Base-by-base conservation (phyloP, 2,113 vertebrate species). In the Misgurnus mizolepis region DNA sequence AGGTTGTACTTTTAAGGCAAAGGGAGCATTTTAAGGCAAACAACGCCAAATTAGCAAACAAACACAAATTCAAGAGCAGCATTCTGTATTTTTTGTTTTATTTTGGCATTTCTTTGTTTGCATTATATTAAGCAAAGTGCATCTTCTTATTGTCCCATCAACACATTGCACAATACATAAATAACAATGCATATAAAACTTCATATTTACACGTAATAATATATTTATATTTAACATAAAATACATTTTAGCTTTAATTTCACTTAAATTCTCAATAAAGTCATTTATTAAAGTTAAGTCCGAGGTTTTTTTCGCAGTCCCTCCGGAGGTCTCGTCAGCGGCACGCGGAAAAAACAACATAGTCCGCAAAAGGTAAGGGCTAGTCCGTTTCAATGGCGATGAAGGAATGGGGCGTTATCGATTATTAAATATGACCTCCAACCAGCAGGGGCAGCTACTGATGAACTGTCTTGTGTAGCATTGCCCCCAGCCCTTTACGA, bases 51-150 rank as follows among this genome's bases (percentile, higher is more conserved):
- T 82, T 90, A 87, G 27, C 27, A 90, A 87, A 92, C 89, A 90
- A 86, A 76, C 90, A 90, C 87, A 74, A 86, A 89, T 87, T 84
- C 87, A 39, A 70, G 91, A 87, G 76, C 68, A 53, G 85, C 85
- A 87, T 90, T 87, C 91, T 91, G 84, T 93, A 93, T 89, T 92
- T 89, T 90, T 88, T 90, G 87, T 92, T 92, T 95, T 93, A 93
- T 93, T 97, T 98, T 96, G 95, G 95, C 95, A 96, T 98, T 96
- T 95, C 96, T 93, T 96, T 95, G 96, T 94, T 95, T 96, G 95
- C 95, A 97, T 97, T 98, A 98, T 98, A 98, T 99, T 98, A 99
- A 98, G 97, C 97, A 98, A 99, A 99, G 97, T 99, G 97, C 97
- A 98, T 98, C 95, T 98, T 96, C 95, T 93, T 90, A 93, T 96